Evolutionary conservation across 2,888 invertebrate species (phyloP), one percentile per base, ranked within the genome.

Genomic region (Athalia cordata): DNA sequence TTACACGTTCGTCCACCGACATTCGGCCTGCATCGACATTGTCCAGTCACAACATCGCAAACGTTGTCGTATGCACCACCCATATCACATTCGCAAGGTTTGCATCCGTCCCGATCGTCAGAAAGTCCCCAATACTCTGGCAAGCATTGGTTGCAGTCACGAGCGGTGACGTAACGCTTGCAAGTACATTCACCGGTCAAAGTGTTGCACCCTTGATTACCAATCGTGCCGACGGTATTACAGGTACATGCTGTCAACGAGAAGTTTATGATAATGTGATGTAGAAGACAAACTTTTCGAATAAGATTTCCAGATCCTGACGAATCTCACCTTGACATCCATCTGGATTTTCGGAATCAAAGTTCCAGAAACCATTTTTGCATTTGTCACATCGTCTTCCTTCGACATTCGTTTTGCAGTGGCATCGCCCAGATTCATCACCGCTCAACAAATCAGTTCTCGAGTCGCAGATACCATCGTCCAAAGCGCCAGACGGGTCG

Each of bases 301-400:
- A 29, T 2, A 29, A 29, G 29, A 29, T 29, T 29, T 29, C 29
- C 29, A 29, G 29, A 29, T 29, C 29, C 2, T 29, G 29, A 29
- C 29, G 29, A 29, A 29, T n/a, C 75, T 3, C 89, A 93, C 94
- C 88, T 91, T 97, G 94, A 90, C 98, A 99, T 78, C 99, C 99
- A 62, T 95, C 95, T 0, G 95, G 94, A 90, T 96, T 97, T 5
- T 92, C 91, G 15, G 92, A 92, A 75, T 94, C 93, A 84, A 98
- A 95, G 88, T 98, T 96, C 99, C 99, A 99, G 91, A 93, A 99
- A 43, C 99, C 99, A 88, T 97, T 96, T 88, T 95, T 95, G 89
- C 99, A 99, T 50, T 92, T 92, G 87, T 99, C 98, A 90, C 99
- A 99, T 75, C 97, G 93, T 61, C 95, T 92, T 4, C 98, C 98